These are phyloP conservation scores for Nemurella pictetii DNA, from an alignment of 2,888 invertebrate genomes.

Conservation along the genomic window DNA sequence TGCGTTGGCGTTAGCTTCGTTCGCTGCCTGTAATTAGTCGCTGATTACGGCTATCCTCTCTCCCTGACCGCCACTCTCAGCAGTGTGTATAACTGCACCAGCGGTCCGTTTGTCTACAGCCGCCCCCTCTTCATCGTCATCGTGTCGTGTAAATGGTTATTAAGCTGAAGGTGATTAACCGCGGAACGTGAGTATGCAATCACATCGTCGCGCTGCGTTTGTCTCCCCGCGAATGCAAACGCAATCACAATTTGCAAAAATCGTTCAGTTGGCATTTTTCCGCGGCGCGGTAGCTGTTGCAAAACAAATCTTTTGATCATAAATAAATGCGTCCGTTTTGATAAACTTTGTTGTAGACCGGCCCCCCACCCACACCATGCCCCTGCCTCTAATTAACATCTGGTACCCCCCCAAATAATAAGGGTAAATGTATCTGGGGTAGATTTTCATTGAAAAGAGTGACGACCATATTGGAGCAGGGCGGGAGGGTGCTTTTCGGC, in stretches of 20 bases:
- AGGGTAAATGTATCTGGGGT: background rate
- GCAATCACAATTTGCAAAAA: background rate
- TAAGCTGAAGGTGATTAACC: background rate
- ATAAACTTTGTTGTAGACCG: no score
- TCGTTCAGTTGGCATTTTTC: background rate
- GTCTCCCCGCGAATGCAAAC: background rate
- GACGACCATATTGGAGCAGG: background rate
- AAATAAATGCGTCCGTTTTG: no score
- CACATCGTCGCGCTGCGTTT: background rate
- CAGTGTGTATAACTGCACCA: background rate
- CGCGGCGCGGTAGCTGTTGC: no score
- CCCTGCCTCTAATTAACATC: background rate
- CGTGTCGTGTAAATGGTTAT: background rate
- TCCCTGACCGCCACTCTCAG: background rate
- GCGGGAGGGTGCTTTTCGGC: background rate
- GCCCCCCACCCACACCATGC: no score
- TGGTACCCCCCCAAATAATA: background rate
- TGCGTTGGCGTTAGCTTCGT: background rate
- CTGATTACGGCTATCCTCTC: background rate
- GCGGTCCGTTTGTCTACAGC: background rate
- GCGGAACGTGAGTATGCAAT: background rate
- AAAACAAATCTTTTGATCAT: no score
- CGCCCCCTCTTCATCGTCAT: background rate
- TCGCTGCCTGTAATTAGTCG: background rate
- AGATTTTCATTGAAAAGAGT: background rate